These are phyloP conservation scores for Caenorhabditis plicata DNA, from an alignment of 2,888 invertebrate species.

Conservation along the genomic window DNA sequence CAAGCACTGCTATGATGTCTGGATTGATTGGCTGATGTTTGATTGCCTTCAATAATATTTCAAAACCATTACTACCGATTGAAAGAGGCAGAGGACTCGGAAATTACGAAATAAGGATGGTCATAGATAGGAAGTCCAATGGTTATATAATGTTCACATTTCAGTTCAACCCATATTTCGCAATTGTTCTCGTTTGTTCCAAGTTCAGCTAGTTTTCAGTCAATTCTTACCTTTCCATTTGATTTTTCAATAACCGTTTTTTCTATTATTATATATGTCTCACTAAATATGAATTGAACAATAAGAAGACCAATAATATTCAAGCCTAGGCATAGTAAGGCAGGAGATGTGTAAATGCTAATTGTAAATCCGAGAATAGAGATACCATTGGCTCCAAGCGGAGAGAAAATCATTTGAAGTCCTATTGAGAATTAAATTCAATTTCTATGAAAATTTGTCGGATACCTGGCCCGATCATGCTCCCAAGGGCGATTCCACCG, in stretches of 20 bases:
- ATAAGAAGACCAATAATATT: conserved; percentile 31
- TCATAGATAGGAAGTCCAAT: too few species aligned
- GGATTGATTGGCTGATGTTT: too few species aligned
- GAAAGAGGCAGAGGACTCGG: too few species aligned
- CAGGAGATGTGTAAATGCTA: conserved; percentile 47
- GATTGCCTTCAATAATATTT: too few species aligned
- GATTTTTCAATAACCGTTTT: too few species aligned
- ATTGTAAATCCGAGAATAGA: conserved; percentile 26
- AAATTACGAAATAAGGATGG: too few species aligned
- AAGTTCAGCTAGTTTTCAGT: too few species aligned
- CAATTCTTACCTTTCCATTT: too few species aligned
- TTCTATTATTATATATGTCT: conserved; percentile 40
- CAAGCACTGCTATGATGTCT: conserved; percentile 21
- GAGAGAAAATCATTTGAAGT: conserved; percentile 44
- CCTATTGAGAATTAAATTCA: conserved; percentile 7
- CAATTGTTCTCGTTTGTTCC: too few species aligned
- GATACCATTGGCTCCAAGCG: conserved; percentile 36
- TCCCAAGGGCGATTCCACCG: conserved; percentile 50
- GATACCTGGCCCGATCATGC: conserved; percentile 46
- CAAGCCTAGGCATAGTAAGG: conserved; percentile 27
- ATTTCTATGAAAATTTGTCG: background rate
- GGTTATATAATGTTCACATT: too few species aligned
- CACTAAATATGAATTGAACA: conserved; percentile 36
- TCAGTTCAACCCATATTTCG: too few species aligned
- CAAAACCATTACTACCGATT: too few species aligned